Evolutionary conservation across 2,113 vertebrate genomes (phyloP).

Genomic region (Uria aalge): DNA sequence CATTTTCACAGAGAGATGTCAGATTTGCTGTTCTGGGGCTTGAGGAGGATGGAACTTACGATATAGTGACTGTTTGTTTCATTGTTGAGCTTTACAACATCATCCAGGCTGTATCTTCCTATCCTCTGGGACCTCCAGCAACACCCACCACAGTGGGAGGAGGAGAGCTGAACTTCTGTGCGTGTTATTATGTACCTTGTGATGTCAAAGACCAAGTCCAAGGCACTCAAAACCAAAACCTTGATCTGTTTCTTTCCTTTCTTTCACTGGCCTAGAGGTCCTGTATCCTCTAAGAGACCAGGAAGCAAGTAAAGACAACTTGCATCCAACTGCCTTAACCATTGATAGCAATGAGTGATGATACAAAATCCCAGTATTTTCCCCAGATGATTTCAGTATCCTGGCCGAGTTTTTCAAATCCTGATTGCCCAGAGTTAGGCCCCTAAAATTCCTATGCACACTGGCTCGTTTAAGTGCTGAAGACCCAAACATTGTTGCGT

Average conservation of each 20-base stretch:
- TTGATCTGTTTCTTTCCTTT: neutral
- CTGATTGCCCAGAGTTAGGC: neutral
- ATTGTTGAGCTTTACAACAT: neutral
- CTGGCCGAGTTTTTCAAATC: neutral
- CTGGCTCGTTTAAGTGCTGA: neutral
- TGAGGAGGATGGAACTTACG: neutral
- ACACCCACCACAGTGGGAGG: neutral
- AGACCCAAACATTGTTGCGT: neutral
- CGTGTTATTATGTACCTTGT: neutral
- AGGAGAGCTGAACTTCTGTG: neutral
- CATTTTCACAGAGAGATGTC: accelerated
- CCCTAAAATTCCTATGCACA: neutral
- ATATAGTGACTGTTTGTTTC: neutral
- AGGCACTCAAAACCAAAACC: neutral
- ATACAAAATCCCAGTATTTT: neutral
- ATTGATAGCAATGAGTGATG: neutral
- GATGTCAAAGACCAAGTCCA: neutral
- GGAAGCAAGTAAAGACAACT: neutral
- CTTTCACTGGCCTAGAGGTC: neutral
- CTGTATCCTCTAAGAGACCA: neutral
- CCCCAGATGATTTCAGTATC: neutral
- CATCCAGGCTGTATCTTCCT: neutral
- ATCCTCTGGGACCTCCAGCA: neutral
- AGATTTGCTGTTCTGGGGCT: neutral
- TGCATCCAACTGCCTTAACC: neutral